Conservation (phyloP, 2,888 invertebrate species). For the Pediacus dermestoides region DNA sequence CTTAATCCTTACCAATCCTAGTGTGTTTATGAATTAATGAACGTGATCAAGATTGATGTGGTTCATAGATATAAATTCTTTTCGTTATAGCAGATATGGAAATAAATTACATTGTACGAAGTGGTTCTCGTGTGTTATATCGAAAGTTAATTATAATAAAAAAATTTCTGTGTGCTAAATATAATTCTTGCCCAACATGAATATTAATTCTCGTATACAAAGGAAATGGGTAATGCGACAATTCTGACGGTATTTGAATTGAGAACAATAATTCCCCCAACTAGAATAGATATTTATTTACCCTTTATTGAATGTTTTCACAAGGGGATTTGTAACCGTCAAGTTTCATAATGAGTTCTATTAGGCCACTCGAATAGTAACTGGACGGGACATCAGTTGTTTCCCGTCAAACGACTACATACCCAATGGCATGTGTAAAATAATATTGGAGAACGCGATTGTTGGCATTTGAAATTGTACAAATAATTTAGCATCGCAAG, state of each 20-base stretch:
- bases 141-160: too few species aligned
- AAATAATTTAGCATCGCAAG: too few species aligned
- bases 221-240: too few species aligned
- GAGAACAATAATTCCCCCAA: too few species aligned
- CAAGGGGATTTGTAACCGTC: constrained; percentile 39
- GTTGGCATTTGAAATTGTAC: too few species aligned
- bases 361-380: constrained; percentile 36
- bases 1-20: constrained; percentile 32
- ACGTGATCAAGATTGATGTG: constrained; percentile 31
- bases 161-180: too few species aligned
- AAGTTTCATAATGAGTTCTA: constrained; percentile 39
- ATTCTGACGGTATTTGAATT: too few species aligned
- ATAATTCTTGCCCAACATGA: too few species aligned
- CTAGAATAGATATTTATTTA: constrained; percentile 27
- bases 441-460: constrained; percentile 1
- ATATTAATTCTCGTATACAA: too few species aligned
- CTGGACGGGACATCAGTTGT: constrained; percentile 32
- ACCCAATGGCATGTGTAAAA: constrained; percentile 13
- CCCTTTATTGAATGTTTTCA: constrained; percentile 39
- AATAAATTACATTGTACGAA: not conserved
- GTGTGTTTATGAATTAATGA: constrained; percentile 32
- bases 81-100: constrained; percentile 15
- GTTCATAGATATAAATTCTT: constrained; percentile 19
- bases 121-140: too few species aligned
- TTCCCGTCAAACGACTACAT: constrained; percentile 26